Evolutionary conservation across 1,140 invertebrate genomes (phyloP).

Genomic region (Lordiphosa mommai): DNA sequence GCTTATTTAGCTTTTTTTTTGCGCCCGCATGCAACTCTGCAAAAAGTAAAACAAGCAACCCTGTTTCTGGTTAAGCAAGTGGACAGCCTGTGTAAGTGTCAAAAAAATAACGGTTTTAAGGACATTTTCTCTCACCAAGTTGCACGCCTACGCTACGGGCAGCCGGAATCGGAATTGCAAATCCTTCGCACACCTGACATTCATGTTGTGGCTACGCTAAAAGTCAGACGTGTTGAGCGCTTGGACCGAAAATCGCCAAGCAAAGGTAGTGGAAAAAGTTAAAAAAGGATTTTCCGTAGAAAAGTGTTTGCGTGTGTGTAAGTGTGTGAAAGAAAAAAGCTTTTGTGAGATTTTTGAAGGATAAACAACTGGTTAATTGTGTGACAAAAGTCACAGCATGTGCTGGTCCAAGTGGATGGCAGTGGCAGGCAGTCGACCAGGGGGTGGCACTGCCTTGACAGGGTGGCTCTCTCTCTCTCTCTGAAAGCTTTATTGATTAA

Average conservation of each 20-base stretch:
- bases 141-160: constrained; percentile 39
- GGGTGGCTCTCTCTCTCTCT: not conserved
- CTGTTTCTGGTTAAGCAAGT: constrained; percentile 31
- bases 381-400: constrained; percentile 22
- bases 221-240: constrained; percentile 73
- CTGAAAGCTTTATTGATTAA: not conserved
- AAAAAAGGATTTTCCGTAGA: constrained; percentile 18
- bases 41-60: constrained; percentile 38
- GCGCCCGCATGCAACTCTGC: constrained; percentile 48
- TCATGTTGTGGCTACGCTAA: constrained; percentile 73
- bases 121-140: constrained; percentile 27
- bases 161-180: constrained; percentile 49
- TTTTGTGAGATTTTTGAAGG: not conserved
- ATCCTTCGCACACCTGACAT: constrained; percentile 68
- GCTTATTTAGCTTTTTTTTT: constrained; percentile 30
- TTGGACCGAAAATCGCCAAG: constrained; percentile 17
- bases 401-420: constrained; percentile 28
- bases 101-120: constrained; percentile 52
- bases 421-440: not conserved
- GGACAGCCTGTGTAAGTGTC: constrained; percentile 28
- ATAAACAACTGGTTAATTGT: constrained; percentile 1
- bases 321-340: constrained; percentile 17
- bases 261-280: constrained; percentile 1
- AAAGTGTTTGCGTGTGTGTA: not conserved
- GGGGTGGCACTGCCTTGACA: constrained; percentile 5